Base-by-base conservation (phyloP, 2,888 invertebrate genomes). In the Halocaridina rubra region DNA sequence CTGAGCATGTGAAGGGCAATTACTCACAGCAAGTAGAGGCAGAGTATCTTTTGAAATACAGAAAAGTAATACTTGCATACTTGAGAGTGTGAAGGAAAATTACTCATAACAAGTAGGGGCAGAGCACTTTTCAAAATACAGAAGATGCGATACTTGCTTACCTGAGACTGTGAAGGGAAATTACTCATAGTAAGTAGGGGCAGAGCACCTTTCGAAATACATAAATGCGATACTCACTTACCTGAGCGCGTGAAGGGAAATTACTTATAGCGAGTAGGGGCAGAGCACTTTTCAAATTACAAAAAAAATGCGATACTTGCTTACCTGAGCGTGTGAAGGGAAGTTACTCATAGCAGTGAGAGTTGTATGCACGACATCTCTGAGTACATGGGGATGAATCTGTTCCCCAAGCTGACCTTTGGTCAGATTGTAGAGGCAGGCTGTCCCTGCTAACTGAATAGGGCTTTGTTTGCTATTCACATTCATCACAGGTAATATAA, bases 401-500 rank as follows among this genome's bases (percentile, higher is more conserved):
- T 92, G 92, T 84, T 92, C 92, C 0, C 94, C 93, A 8, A 94
- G 90, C 89, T 94, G 94, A 24, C 93, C 93, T 89, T 94, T 93
- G 0, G 94, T 94, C 77, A 95, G 92, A 91, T 95, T 95, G 90
- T 95, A 95, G 24, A 95, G 91, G 90, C 95, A 95, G 22, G 95
- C 95, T 2, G 95, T 95, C 16, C 94, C 94, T 16, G 95, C 94
- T 93, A 95, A 94, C 91, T 95, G 95, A 24, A 95, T 94, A 19
- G 93, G 16, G n/a, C 82, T 84, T 72, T 72, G 77, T 2, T 24
- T 78, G 30, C 78, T 78, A 78, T 84, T 77, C 27, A 74, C 59
- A 46, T 84, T 84, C 82, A 84, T 84, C 64, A 84, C 82, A 13
- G 82, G 82, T 32, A 84, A 64, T 22, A 84, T 78, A 39, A 84